These are phyloP conservation scores for Uria aalge DNA, from an alignment of 2,113 vertebrate genomes.

Conservation along the genomic window DNA sequence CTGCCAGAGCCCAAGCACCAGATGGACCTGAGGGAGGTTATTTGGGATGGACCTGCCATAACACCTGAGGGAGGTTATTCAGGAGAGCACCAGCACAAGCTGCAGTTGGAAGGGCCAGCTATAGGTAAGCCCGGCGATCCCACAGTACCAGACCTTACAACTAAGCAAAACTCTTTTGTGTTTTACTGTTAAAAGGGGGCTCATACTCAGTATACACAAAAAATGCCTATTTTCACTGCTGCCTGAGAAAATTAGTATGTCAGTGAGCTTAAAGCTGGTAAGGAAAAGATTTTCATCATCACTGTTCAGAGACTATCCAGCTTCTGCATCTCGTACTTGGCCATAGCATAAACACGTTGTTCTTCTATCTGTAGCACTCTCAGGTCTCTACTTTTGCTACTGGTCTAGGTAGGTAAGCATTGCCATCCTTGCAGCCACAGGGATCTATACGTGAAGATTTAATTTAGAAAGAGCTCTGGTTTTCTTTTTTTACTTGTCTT, in stretches of 20 bases:
- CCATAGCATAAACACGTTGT: neutral
- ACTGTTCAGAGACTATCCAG: neutral
- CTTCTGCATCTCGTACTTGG: neutral
- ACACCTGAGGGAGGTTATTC: neutral
- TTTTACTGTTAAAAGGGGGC: neutral
- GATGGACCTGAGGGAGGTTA: neutral
- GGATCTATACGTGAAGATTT: neutral
- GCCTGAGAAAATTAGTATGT: neutral
- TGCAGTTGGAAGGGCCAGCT: neutral
- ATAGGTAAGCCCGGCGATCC: rapidly evolving
- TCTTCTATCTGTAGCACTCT: neutral
- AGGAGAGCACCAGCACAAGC: neutral
- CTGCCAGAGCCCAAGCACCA: neutral
- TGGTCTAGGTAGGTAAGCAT: neutral
- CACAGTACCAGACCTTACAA: neutral
- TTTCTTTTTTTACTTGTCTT: neutral
- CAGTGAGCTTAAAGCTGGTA: neutral
- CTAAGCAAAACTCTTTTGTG: neutral
- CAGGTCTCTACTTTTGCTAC: neutral
- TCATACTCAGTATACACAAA: neutral
- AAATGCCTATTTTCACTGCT: neutral
- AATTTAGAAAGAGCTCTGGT: neutral
- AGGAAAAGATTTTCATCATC: neutral
- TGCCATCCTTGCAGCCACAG: neutral
- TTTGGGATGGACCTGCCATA: neutral